Evolutionary conservation across 1,140 invertebrate species (phyloP), one percentile per base, ranked within the genome.

Genomic region (Nixonia krombeini): DNA sequence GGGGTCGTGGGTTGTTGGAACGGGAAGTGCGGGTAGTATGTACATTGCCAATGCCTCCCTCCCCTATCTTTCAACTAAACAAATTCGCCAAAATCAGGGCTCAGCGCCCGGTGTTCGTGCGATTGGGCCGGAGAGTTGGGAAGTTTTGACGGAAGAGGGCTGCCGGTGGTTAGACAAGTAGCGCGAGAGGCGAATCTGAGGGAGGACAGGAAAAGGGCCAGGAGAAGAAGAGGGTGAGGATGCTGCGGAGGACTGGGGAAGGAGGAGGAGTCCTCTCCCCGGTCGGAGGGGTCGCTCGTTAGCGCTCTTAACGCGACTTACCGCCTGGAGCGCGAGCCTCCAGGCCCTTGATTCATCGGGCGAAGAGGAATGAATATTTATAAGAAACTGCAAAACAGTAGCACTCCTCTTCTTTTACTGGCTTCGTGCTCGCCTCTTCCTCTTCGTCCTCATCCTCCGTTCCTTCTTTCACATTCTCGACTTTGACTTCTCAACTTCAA

Each of bases 331-430:
- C 74, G 80, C 72, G 70, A 80, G 71, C 57, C 63, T 72, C 69
- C 51, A 72, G 75, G 71, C 62, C 64, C 73, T 74, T 79, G 74
- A 82, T 82, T 82, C 83, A 81, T 81, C 79, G 77, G n/a, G 73
- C 59, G 63, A 67, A 65, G 35, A 64, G 69, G 53, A 82, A 82
- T 85, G 82, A 84, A 85, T 85, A 85, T 85, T 84, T 84, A 85
- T 85, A 82, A 84, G 81, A 83, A 82, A 83, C 73, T 80, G 76
- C 79, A 73, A 83, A 82, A 82, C 82, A 81, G 77, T 81, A 73
- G 64, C 64, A n/a, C n/a, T 61, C 47, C 58, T 33, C 26, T 41
- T 46, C 29, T 44, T 18, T 29, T 42, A 23, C 8, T 47, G n/a
- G 31, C 18, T 29, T 45, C 23, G 12, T 2, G 4, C 25, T 42